phyloP scores from a whole-genome alignment of 2,113 vertebrate species.

The Lasiurus borealis region DNA sequence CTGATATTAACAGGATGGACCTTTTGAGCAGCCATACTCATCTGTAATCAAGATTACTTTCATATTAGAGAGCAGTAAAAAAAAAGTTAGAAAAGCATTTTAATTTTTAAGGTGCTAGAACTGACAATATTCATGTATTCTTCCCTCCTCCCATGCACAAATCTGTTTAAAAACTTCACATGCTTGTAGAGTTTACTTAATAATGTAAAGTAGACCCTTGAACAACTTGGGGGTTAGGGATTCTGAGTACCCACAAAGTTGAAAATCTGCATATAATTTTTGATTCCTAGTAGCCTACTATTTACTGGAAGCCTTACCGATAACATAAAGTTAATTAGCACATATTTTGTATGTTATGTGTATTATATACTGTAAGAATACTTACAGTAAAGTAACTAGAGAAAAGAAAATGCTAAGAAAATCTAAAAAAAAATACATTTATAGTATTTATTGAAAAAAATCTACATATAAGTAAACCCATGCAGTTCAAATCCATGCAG shows the following conservation, averaged over 20 bases:
- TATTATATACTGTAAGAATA: neutral
- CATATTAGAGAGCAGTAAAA: conserved; percentile 89
- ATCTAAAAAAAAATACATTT: neutral
- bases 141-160: conserved; percentile 50
- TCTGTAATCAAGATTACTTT: conserved; percentile 93
- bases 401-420: neutral
- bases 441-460: neutral
- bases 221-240: neutral
- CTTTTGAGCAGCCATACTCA: conserved; percentile 91
- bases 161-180: conserved; percentile 53
- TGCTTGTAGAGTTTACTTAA: conserved; percentile 31
- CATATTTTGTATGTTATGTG: neutral
- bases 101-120: conserved; percentile 82
- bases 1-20: conserved; percentile 86
- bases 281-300: neutral
- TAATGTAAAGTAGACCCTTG: neutral
- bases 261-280: neutral
- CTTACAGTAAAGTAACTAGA: neutral
- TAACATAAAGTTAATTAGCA: neutral
- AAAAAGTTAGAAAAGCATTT: conserved; percentile 85
- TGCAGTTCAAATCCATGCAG: neutral
- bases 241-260: neutral
- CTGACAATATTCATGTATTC: conserved; percentile 44
- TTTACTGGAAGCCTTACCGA: neutral
- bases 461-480: neutral